phyloP scores from a whole-genome alignment of 2,888 invertebrate genomes.

The Athalia rosae region DNA sequence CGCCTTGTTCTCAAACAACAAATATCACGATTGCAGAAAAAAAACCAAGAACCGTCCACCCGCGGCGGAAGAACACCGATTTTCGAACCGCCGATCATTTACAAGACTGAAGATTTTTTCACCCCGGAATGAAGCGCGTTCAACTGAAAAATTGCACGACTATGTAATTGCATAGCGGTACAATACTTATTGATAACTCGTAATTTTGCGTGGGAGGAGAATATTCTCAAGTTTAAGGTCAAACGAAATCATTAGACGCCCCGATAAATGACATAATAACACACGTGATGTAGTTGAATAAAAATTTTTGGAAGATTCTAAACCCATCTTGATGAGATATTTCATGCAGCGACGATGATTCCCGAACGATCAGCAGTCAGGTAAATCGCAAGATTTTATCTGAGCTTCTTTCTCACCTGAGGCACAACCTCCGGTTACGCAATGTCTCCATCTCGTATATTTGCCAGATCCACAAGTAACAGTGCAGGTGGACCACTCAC shows the following conservation, averaged over 20 bases:
- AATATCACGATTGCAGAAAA: constrained; percentile 60
- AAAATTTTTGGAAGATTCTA: too few relatives aligned
- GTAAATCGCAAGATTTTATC: constrained; percentile 70
- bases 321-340: background rate
- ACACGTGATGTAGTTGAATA: too few relatives aligned
- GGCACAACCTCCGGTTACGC: constrained; percentile 70
- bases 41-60: constrained; percentile 59
- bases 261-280: too few relatives aligned
- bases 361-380: constrained; percentile 62
- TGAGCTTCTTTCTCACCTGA: constrained; percentile 75
- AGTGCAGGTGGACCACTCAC: constrained; percentile 73
- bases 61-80: constrained; percentile 51
- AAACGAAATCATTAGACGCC: too few relatives aligned
- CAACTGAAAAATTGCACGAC: background rate
- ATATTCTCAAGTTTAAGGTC: too few relatives aligned
- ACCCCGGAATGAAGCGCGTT: constrained; percentile 50
- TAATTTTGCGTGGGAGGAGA: too few relatives aligned
- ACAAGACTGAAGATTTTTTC: constrained; percentile 65
- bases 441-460: constrained; percentile 73
- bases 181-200: background rate
- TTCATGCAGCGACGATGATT: background rate
- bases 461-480: constrained; percentile 72
- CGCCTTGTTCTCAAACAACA: constrained; percentile 47
- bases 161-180: background rate
- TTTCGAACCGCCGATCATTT: constrained; percentile 63